These are phyloP conservation scores for Panzeria rudis DNA, from an alignment of 2,888 invertebrate species.

Conservation along the genomic window DNA sequence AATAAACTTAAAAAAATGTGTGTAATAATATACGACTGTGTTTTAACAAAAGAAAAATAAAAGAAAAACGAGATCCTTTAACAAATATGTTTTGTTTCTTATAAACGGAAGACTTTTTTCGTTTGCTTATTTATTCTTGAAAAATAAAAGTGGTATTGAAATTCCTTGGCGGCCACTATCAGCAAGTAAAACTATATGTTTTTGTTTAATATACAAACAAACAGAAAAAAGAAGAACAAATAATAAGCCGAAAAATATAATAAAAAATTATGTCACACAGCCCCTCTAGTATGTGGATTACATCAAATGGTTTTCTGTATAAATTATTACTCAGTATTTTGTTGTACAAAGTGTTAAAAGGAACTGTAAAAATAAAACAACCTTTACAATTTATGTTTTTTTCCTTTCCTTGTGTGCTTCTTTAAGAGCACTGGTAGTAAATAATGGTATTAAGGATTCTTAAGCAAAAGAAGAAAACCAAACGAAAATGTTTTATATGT, in stretches of 20 bases:
- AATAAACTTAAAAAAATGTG: constrained; percentile 35
- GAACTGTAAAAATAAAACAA: constrained; percentile 14
- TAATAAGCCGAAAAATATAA: constrained; percentile 73
- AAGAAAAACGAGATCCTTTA: not conserved
- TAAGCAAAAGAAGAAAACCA: constrained; percentile 6
- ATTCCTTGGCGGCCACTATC: constrained; percentile 70
- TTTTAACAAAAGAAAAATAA: constrained; percentile 9
- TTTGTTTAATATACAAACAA: constrained; percentile 19
- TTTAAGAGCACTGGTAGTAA: constrained; percentile 21
- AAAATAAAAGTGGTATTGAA: constrained; percentile 62
- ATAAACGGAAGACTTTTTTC: constrained; percentile 20
- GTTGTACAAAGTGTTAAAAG: constrained; percentile 21
- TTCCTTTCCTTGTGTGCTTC: constrained; percentile 17
- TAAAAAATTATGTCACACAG: constrained; percentile 78
- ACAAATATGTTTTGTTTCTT: constrained; percentile 15
- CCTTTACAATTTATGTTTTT: constrained; percentile 29
- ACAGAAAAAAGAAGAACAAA: constrained; percentile 31
- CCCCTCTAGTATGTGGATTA: constrained; percentile 55
- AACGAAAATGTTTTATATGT: constrained; percentile 29
- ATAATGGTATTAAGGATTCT: constrained; percentile 65
- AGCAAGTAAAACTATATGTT: constrained; percentile 47
- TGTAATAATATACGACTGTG: constrained; percentile 12
- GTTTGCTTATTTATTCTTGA: constrained; percentile 8
- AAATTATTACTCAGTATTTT: constrained; percentile 59
- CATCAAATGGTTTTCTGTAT: constrained; percentile 50